Evolutionary conservation across 2,888 invertebrate species (phyloP).

Genomic region (Eudemis profundana): DNA sequence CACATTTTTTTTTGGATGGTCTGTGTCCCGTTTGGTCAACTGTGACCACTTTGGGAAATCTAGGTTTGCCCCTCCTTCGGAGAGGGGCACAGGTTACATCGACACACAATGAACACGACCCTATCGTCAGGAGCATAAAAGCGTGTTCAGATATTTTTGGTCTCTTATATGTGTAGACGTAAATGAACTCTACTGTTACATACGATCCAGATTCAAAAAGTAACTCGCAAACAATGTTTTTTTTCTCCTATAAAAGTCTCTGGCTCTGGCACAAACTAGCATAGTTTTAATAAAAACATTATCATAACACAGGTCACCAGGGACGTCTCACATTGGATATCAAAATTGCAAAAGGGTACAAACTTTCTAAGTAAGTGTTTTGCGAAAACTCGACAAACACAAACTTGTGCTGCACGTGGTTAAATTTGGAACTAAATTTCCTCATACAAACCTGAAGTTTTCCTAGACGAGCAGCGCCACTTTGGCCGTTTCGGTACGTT

Average conservation of each 20-base stretch:
- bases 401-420: constrained; percentile 16
- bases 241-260: not conserved
- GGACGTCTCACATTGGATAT: constrained; percentile 25
- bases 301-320: constrained; percentile 16
- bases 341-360: constrained; percentile 40
- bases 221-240: too few relatives aligned
- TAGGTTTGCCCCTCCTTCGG: too few relatives aligned
- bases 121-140: too few relatives aligned
- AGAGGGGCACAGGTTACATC: too few relatives aligned
- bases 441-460: not conserved
- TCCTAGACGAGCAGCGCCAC: constrained; percentile 1
- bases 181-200: too few relatives aligned
- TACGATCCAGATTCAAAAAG: too few relatives aligned
- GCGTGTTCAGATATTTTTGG: too few relatives aligned
- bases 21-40: too few relatives aligned
- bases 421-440: not conserved
- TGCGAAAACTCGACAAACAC: constrained; percentile 17
- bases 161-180: too few relatives aligned
- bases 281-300: constrained; percentile 30
- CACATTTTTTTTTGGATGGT: too few relatives aligned
- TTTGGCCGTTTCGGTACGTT: not conserved
- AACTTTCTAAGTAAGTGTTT: constrained; percentile 42
- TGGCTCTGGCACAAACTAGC: not conserved
- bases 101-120: too few relatives aligned
- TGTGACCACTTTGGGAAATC: too few relatives aligned